Percentiles rank a stretch among this genome's conserved stretches.
Evolutionary conservation across 2,113 vertebrate genomes (phyloP).

Genomic region (Alces alces): DNA sequence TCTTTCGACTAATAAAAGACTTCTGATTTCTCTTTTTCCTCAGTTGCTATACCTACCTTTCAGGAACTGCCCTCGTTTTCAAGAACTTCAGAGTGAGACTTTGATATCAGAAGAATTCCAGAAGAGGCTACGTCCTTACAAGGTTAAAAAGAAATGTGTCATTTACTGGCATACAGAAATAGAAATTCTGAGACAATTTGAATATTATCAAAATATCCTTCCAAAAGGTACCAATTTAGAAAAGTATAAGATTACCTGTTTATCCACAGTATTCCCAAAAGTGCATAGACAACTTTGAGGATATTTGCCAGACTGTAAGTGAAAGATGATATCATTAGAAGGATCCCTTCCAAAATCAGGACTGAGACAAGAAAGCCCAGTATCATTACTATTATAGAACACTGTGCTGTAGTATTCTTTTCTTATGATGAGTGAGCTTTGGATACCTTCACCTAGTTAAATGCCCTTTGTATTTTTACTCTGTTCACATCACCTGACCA

Average conservation of each 20-base stretch:
- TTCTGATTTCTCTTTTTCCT: constrained; percentile 25
- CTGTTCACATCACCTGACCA: not conserved
- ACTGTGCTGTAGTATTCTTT: not conserved
- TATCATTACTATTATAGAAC: not conserved
- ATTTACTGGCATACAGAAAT: not conserved
- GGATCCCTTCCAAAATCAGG: not conserved
- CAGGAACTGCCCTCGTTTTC: constrained; percentile 75
- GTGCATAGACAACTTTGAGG: not conserved
- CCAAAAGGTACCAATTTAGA: not conserved
- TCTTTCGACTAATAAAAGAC: not conserved
- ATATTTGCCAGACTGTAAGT: not conserved
- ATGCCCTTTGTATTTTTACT: not conserved
- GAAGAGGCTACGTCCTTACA: constrained; percentile 69
- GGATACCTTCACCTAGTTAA: not conserved
- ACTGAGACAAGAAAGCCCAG: not conserved
- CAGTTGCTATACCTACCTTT: constrained; percentile 79
- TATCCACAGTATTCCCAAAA: not conserved
- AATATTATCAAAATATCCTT: not conserved
- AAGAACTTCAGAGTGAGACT: constrained; percentile 78
- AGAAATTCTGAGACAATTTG: not conserved
- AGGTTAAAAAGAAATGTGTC: constrained; percentile 64
- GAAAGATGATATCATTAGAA: not conserved
- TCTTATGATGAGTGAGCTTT: not conserved
- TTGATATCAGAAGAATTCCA: constrained; percentile 72
- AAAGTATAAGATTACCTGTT: not conserved